These are phyloP conservation scores for Drosophila cardini DNA, from an alignment of 1,140 invertebrate genomes.

Conservation along the genomic window DNA sequence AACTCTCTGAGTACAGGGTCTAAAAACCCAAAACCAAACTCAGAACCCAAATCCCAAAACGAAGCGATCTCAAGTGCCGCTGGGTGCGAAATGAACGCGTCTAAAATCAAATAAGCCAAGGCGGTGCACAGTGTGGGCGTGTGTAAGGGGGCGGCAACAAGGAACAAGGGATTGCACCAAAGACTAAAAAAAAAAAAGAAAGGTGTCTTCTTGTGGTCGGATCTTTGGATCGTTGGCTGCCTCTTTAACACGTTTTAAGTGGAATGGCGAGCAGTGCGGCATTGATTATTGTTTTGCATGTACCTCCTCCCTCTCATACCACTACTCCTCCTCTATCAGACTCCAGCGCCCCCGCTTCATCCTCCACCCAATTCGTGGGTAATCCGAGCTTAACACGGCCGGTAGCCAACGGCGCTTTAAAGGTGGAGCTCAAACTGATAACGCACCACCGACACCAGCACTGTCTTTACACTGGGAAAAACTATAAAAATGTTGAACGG, in stretches of 20 bases:
- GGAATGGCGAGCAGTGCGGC: conserved; percentile 58
- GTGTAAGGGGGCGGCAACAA: conserved; percentile 10
- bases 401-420: conserved; percentile 71
- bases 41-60: conserved; percentile 11
- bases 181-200: background rate
- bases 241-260: conserved; percentile 83
- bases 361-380: background rate
- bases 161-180: background rate
- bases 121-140: conserved; percentile 69
- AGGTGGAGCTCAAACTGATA: conserved; percentile 69
- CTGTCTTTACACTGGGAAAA: conserved; percentile 5
- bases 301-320: conserved; percentile 9
- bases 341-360: background rate
- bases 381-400: conserved; percentile 12
- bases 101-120: conserved; percentile 81
- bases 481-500: no score
- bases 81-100: conserved; percentile 70
- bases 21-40: conserved; percentile 21
- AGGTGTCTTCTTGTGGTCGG: conserved; percentile 16
- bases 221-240: conserved; percentile 43
- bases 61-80: conserved; percentile 51
- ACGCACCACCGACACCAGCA: conserved; percentile 60
- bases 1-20: background rate
- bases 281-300: conserved; percentile 82
- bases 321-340: background rate